Conservation (phyloP, 2,113 vertebrate species). For the Falcunculus frontatus region DNA sequence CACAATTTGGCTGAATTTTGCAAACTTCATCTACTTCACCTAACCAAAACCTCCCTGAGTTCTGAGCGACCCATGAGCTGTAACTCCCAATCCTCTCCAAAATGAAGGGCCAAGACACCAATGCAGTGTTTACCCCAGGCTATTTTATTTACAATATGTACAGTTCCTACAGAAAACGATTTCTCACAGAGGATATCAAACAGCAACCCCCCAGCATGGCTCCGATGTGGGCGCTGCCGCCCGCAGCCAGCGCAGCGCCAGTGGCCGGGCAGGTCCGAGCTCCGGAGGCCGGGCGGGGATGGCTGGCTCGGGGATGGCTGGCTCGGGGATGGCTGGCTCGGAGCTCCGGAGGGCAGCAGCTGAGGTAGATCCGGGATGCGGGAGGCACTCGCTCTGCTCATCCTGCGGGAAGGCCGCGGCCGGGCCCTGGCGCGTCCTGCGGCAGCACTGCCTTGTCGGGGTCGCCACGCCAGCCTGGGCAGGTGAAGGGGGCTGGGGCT, state of each 20-base stretch:
- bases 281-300: background rate
- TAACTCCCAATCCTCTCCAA: background rate
- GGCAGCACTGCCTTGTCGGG: background rate
- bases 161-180: constrained; percentile 29
- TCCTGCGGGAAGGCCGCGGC: background rate
- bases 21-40: background rate
- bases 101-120: background rate
- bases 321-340: background rate
- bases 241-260: background rate
- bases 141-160: constrained; percentile 60
- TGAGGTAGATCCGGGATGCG: constrained; percentile 29
- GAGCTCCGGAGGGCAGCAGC: constrained; percentile 9
- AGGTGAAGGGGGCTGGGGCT: background rate
- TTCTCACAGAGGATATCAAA: constrained; percentile 27
- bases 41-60: background rate
- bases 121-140: background rate
- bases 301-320: background rate
- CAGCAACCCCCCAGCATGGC: background rate
- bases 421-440: background rate
- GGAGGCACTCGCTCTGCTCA: background rate
- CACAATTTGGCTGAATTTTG: background rate
- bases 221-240: background rate
- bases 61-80: fast-evolving
- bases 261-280: background rate
- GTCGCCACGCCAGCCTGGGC: background rate